These are phyloP conservation scores for Hyperopisus bebe DNA, from an alignment of 2,113 vertebrate genomes.

Conservation along the genomic window DNA sequence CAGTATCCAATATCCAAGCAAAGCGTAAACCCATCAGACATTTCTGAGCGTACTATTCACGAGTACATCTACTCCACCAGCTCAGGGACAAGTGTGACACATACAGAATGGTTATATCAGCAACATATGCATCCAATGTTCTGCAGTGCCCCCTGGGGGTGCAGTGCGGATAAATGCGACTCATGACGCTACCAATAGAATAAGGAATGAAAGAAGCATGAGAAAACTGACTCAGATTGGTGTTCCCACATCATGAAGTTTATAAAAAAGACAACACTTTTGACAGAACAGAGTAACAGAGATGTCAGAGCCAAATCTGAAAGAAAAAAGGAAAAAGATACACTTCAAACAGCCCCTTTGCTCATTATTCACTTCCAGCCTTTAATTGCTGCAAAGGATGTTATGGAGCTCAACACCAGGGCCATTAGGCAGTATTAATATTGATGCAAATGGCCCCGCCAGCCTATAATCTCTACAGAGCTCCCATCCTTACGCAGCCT, in stretches of 20 bases:
- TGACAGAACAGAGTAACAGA: background rate
- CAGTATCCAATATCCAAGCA: background rate
- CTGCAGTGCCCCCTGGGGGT: background rate
- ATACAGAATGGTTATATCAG: background rate
- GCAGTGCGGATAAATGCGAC: background rate
- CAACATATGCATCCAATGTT: background rate
- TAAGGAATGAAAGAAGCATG: background rate
- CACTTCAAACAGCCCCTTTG: background rate
- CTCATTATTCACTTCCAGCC: background rate
- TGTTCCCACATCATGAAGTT: too few relatives aligned
- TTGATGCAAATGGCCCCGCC: background rate
- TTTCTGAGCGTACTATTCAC: background rate
- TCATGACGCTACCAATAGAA: background rate
- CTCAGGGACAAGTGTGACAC: background rate
- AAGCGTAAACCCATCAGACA: background rate
- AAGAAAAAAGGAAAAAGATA: background rate
- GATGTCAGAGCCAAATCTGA: background rate
- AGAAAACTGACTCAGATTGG: too few relatives aligned
- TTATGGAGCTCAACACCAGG: background rate
- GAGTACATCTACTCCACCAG: background rate
- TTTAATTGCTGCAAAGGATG: background rate
- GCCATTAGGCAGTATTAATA: constrained; percentile 12
- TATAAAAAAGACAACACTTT: background rate
- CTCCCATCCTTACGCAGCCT: background rate
- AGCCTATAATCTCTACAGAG: background rate